Base-by-base conservation (phyloP, 2,888 invertebrate genomes). In the Andrena fulva region DNA sequence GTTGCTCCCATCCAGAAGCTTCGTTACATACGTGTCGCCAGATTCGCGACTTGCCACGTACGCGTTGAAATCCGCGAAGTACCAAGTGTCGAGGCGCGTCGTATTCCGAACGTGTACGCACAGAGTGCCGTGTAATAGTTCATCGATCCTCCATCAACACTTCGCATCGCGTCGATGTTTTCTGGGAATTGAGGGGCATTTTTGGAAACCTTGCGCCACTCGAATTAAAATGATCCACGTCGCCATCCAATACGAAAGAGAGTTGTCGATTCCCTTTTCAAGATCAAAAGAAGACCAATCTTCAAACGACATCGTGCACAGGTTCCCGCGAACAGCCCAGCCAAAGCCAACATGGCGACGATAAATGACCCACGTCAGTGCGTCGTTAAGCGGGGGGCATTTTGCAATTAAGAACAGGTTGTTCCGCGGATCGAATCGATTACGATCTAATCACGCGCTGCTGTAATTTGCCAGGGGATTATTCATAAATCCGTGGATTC, bases 331-430 rank as follows among this genome's bases (percentile, higher is more conserved):
- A 31, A 50, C 29, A 66, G 27, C 16, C 16, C 16, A 42, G 50
- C 12, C n/a, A 12, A n/a, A 33, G 7, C 24, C 29, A 54, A 10
- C 59, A 16, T 27, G 31, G 60, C 24, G 31, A 12, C 59, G 27
- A 70, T 81, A 74, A 82, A 68, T 80, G 72, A 42, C 56, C 63
- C 62, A 54, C 68, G 75, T 59, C 60, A 8, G 63, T 7, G 31
- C 50, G 68, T 81, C 71, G 52, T 76, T 72, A 56, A 62, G 52
- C 33, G 63, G 52, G 31, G 66, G 73, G 72, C 54, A 69, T 66
- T 76, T 69, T 59, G 82, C 76, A 82, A 82, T 82, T 82, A 72
- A 69, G 82, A 82, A 77, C 76, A 72, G 82, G 76, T 77, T 82
- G 67, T 68, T 64, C 66, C 70, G 70, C 59, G 64, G 66, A 71